These are phyloP conservation scores for Barbus barbus DNA, from an alignment of 2,113 vertebrate genomes.

Conservation along the genomic window DNA sequence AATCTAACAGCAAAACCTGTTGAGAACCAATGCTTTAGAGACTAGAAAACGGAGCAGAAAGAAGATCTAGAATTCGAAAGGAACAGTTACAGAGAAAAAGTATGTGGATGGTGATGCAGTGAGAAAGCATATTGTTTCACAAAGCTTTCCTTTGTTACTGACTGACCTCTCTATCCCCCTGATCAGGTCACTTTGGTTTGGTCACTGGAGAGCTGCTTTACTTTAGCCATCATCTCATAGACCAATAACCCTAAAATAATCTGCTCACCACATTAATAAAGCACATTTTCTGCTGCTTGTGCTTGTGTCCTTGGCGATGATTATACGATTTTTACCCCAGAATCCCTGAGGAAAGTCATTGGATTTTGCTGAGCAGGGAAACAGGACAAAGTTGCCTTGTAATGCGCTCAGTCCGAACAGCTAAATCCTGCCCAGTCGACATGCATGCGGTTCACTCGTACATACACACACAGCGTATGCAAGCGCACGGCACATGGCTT, in stretches of 20 bases:
- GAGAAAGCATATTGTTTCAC: neutral
- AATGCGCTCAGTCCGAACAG: constrained; percentile 22
- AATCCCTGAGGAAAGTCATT: constrained; percentile 15
- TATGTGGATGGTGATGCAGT: neutral
- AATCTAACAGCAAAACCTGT: neutral
- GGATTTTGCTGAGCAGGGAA: constrained; percentile 13
- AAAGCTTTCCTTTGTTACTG: neutral
- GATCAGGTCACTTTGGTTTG: constrained; percentile 13
- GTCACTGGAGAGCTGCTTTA: constrained; percentile 7
- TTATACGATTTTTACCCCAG: neutral
- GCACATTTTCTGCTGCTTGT: constrained; percentile 11
- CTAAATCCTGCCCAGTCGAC: neutral
- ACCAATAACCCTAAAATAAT: constrained; percentile 25
- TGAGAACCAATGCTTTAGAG: neutral
- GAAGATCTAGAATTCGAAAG: neutral
- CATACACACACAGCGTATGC: neutral
- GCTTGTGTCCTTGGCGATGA: neutral
- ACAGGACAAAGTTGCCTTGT: constrained; percentile 31
- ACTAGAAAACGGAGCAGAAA: neutral
- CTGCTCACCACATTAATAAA: constrained; percentile 7
- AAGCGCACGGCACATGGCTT: constrained; percentile 12
- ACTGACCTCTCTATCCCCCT: too few relatives aligned
- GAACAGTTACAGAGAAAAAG: neutral
- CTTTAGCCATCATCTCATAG: neutral
- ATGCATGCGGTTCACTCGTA: neutral